Conservation (phyloP, 2,113 vertebrate genomes). For the Podiceps cristatus region DNA sequence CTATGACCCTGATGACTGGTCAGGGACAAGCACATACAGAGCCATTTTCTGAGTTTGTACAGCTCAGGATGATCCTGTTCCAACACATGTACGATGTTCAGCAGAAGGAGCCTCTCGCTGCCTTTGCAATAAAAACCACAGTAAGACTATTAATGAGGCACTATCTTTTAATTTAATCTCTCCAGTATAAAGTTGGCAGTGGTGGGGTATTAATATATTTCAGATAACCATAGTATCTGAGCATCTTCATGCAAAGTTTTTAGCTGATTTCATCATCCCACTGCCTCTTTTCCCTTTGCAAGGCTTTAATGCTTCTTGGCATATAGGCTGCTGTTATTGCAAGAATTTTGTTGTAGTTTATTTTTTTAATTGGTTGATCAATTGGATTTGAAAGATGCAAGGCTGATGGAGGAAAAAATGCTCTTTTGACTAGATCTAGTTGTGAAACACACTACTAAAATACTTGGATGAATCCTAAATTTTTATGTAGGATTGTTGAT, state of each 20-base stretch:
- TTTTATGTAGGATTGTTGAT: neutral
- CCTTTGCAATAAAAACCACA: neutral
- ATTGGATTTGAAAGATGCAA: neutral
- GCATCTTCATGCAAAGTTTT: constrained; percentile 3
- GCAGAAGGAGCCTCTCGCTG: neutral
- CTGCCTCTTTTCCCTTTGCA: neutral
- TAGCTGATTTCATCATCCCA: neutral
- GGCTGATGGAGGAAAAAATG: neutral
- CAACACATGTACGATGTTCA: neutral
- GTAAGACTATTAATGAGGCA: neutral
- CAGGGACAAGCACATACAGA: fast-evolving
- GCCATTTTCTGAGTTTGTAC: neutral
- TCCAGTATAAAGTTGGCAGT: neutral
- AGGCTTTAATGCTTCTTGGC: neutral
- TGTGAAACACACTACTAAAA: neutral
- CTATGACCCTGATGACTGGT: neutral
- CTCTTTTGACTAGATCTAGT: neutral
- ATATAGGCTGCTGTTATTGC: neutral
- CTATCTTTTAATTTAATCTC: constrained; percentile 26
- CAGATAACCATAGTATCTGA: neutral
- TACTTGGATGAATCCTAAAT: neutral
- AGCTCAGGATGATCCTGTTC: neutral
- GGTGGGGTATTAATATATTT: neutral
- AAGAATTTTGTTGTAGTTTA: neutral
- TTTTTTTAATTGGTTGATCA: neutral